Percentiles rank a stretch among this genome's conserved stretches.
These are phyloP conservation scores for Imbricaverruca yamaguchii DNA, from an alignment of 2,888 invertebrate genomes.

Conservation along the genomic window DNA sequence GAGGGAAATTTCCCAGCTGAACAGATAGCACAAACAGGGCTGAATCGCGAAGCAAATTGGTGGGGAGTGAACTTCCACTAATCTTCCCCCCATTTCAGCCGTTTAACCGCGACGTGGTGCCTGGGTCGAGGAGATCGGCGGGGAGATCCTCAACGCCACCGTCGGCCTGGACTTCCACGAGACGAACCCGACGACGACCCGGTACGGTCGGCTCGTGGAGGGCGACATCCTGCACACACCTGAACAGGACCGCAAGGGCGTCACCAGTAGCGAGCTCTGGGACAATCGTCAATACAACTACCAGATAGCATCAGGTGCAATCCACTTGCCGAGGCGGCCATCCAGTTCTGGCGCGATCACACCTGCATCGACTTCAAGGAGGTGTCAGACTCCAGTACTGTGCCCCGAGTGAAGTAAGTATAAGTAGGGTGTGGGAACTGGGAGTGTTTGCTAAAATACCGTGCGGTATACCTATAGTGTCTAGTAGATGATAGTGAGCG, in stretches of 20 bases:
- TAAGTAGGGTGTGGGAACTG: too few relatives aligned
- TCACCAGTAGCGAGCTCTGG: not conserved
- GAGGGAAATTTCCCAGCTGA: too few relatives aligned
- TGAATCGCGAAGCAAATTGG: too few relatives aligned
- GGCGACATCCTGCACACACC: not conserved
- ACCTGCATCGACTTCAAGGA: not conserved
- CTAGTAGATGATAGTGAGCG: too few relatives aligned
- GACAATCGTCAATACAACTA: not conserved
- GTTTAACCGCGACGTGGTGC: too few relatives aligned
- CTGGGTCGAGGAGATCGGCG: too few relatives aligned
- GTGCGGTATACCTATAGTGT: too few relatives aligned
- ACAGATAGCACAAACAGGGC: too few relatives aligned
- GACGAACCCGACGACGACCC: not conserved
- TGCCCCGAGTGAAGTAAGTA: not conserved
- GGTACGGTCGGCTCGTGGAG: constrained; percentile 4
- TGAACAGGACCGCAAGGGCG: constrained; percentile 10
- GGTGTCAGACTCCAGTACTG: not conserved
- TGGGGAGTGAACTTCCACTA: too few relatives aligned
- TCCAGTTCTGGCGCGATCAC: constrained; percentile 6
- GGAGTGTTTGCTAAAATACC: too few relatives aligned
- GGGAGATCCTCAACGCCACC: too few relatives aligned
- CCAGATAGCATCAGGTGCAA: not conserved
- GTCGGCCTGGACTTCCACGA: not conserved
- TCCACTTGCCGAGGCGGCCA: not conserved
- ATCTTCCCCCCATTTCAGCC: too few relatives aligned